Percentiles rank a stretch among this genome's conserved stretches.
phyloP scores from a whole-genome alignment of 2,797 vertebrate genomes.

The Trachops cirrhosus region DNA sequence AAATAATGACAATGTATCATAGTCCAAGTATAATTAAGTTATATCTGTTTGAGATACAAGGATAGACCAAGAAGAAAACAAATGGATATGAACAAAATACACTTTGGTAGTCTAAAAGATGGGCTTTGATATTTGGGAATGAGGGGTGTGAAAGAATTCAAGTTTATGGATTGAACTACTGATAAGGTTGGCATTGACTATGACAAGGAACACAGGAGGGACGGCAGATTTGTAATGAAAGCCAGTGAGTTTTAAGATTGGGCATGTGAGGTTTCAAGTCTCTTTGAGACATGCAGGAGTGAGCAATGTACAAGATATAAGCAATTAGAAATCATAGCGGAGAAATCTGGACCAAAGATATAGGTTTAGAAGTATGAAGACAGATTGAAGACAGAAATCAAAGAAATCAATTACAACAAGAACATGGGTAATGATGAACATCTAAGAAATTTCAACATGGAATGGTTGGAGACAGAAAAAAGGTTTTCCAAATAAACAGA shows the following conservation, averaged over 20 bases:
- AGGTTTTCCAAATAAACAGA: background rate
- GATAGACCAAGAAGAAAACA: background rate
- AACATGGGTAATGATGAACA: background rate
- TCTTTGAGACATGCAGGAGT: background rate
- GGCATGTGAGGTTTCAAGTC: background rate
- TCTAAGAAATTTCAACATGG: background rate
- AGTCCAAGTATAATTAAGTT: background rate
- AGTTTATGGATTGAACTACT: background rate
- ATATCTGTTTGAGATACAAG: background rate
- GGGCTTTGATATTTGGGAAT: background rate
- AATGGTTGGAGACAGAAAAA: background rate
- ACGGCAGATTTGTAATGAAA: background rate
- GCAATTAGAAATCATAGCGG: background rate
- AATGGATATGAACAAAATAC: background rate
- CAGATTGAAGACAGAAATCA: background rate
- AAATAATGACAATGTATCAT: background rate
- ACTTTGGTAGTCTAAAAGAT: background rate
- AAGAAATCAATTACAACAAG: background rate
- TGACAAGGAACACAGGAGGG: background rate
- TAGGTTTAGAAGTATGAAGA: background rate
- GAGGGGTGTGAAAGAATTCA: background rate
- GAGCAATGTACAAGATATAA: background rate
- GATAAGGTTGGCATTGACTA: background rate
- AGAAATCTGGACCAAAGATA: background rate
- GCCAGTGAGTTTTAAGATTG: background rate